Evolutionary conservation across 2,797 vertebrate genomes (phyloP).

Genomic region (Numenius phaeopus): DNA sequence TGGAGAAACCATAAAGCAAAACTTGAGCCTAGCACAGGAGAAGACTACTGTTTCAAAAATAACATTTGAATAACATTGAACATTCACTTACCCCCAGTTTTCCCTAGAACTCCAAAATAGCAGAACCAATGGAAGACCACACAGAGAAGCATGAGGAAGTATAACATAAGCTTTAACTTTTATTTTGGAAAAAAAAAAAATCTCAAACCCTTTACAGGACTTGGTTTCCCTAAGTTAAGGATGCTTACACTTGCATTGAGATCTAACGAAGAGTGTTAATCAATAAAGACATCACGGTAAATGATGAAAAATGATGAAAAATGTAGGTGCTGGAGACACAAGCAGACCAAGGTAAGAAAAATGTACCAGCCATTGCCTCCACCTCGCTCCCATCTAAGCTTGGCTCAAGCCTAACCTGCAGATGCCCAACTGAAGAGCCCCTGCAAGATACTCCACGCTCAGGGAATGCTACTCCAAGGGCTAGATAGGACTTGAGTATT

Average conservation of each 20-base stretch:
- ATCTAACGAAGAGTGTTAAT: neutral
- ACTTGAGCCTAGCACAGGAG: neutral
- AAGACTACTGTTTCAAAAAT: neutral
- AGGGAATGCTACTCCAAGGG: neutral
- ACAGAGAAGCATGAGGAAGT: neutral
- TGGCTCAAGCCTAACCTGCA: neutral
- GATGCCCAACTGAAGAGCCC: neutral
- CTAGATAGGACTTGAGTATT: neutral
- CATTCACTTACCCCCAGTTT: neutral
- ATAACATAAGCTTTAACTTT: neutral
- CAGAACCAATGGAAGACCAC: neutral
- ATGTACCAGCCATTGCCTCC: rapidly evolving
- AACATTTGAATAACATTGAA: neutral
- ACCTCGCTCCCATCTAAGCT: neutral
- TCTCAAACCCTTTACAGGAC: neutral
- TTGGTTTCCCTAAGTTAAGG: neutral
- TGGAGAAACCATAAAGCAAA: neutral
- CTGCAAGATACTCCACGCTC: neutral
- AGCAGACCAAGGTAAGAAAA: neutral
- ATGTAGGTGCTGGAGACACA: neutral
- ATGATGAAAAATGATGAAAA: neutral
- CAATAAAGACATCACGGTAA: neutral
- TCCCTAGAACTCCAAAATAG: neutral
- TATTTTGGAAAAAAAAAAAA: neutral
- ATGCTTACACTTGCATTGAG: neutral